These are phyloP conservation scores for Bombus soroeensis DNA, from an alignment of 1,140 invertebrate species.

Conservation along the genomic window DNA sequence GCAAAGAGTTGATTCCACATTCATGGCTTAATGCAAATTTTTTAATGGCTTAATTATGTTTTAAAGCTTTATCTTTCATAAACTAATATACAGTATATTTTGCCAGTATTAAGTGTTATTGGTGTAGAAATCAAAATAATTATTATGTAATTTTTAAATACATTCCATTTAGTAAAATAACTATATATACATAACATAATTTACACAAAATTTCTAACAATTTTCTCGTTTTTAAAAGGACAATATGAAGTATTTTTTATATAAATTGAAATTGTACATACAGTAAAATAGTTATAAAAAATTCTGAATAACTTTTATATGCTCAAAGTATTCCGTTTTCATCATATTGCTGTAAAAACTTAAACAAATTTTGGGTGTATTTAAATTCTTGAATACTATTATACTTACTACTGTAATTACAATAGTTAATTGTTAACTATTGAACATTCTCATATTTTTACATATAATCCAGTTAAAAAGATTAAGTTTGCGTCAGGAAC, in stretches of 20 bases:
- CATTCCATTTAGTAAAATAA: slow-evolving; percentile 32
- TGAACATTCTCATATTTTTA: neutral
- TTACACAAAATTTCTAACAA: slow-evolving; percentile 12
- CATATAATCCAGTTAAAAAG: neutral
- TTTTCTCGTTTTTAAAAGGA: slow-evolving; percentile 25
- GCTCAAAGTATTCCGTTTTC: slow-evolving; percentile 14
- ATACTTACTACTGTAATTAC: neutral
- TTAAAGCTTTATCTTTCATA: slow-evolving; percentile 43
- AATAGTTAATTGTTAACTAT: neutral
- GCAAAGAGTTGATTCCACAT: slow-evolving; percentile 44
- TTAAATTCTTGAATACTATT: neutral
- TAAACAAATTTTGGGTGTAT: neutral
- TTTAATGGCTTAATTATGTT: slow-evolving; percentile 37
- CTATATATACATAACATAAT: slow-evolving; percentile 8
- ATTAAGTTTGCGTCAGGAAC: slow-evolving; percentile 65
- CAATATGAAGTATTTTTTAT: slow-evolving; percentile 54
- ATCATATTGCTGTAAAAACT: slow-evolving; percentile 17
- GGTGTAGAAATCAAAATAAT: slow-evolving; percentile 23
- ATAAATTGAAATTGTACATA: slow-evolving; percentile 45
- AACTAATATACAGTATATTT: slow-evolving; percentile 28
- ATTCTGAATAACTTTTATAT: slow-evolving; percentile 11
- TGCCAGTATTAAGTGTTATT: slow-evolving; percentile 29
- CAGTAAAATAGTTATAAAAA: slow-evolving; percentile 26
- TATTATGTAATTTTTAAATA: slow-evolving; percentile 36
- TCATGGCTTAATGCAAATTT: slow-evolving; percentile 32